Evolutionary conservation across 1,140 invertebrate species (phyloP).

Genomic region (Drosophila orosa): DNA sequence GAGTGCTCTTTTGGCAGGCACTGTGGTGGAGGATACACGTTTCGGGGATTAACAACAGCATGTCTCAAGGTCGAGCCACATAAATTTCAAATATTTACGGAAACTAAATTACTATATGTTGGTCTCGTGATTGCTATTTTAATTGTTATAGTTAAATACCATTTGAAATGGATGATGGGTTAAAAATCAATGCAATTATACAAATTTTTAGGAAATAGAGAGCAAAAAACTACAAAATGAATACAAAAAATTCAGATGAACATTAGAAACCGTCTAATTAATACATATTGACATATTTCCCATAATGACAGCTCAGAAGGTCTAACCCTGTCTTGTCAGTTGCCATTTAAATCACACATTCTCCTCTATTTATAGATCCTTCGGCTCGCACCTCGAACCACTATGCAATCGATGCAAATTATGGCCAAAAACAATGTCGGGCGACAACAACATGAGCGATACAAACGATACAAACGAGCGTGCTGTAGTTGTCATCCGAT

Average conservation of each 20-base stretch:
- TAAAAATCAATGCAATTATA: too few relatives aligned
- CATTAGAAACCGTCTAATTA: neutral
- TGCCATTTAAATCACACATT: slow-evolving; percentile 14
- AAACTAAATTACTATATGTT: neutral
- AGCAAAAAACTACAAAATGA: too few relatives aligned
- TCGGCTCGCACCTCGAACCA: slow-evolving; percentile 16
- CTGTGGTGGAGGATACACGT: slow-evolving; percentile 24
- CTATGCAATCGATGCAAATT: slow-evolving; percentile 73
- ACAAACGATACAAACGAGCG: slow-evolving; percentile 29
- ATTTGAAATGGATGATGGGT: too few relatives aligned
- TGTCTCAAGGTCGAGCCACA: neutral
- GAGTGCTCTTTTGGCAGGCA: slow-evolving; percentile 27
- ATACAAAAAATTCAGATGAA: neutral
- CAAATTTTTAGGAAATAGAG: neutral
- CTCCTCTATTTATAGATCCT: slow-evolving; percentile 6
- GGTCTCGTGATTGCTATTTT: neutral
- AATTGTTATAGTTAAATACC: neutral
- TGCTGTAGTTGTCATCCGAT: slow-evolving; percentile 23
- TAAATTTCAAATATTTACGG: neutral
- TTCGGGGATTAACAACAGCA: neutral
- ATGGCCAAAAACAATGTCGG: slow-evolving; percentile 66
- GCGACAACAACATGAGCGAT: slow-evolving; percentile 18
- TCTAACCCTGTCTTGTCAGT: slow-evolving; percentile 23
- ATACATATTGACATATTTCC: slow-evolving; percentile 1
- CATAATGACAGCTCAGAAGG: slow-evolving; percentile 8